These are phyloP conservation scores for Cercopithecus mitis DNA, from an alignment of 2,797 vertebrate genomes.

Conservation along the genomic window DNA sequence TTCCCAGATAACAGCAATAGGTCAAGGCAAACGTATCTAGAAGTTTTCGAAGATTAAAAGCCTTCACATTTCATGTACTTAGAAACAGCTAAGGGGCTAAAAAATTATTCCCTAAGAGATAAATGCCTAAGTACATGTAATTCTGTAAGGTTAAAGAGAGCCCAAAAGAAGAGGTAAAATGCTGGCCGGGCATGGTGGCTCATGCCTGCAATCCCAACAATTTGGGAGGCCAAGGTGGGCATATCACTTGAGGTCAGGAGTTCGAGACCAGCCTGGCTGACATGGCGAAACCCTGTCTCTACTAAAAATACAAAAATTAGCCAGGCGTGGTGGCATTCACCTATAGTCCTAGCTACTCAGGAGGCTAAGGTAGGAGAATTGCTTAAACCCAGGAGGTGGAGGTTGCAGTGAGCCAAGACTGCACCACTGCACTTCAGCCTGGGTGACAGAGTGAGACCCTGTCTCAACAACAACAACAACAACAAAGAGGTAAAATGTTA, in stretches of 20 bases:
- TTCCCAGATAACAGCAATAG: conserved; percentile 42
- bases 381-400: background rate
- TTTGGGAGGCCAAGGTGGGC: background rate
- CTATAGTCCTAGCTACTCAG: background rate
- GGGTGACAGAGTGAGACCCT: background rate
- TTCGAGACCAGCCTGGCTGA: background rate
- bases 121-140: background rate
- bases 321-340: background rate
- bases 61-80: background rate
- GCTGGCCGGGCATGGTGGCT: background rate
- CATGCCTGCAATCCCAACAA: background rate
- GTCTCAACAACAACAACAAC: too few species aligned
- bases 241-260: background rate
- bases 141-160: conserved; percentile 2
- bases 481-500: background rate
- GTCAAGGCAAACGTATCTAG: conserved; percentile 39
- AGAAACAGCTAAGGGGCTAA: conserved; percentile 2
- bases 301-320: background rate
- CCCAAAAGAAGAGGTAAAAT: background rate
- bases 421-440: too few species aligned
- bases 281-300: background rate
- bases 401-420: too few species aligned
- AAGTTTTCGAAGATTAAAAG: conserved; percentile 43
- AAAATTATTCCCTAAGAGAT: background rate
- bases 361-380: background rate